A percentile compares a stretch with the other conserved stretches of the same genome.
phyloP scores from a whole-genome alignment of 2,888 invertebrate species.

The Lypha dubia region DNA sequence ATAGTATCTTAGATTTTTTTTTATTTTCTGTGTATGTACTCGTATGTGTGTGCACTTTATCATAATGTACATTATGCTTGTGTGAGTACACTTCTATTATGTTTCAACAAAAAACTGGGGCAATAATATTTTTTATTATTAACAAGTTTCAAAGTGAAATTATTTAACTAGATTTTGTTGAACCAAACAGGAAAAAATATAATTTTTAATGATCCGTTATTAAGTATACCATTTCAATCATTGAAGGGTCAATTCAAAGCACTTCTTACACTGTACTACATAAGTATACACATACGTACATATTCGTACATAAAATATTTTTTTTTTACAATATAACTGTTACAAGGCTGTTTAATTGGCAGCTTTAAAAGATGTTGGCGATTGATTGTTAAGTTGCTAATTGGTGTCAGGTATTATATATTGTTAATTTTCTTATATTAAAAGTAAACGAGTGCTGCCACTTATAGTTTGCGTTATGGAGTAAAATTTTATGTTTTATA shows the following conservation, averaged over 20 bases:
- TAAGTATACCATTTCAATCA: constrained; percentile 42
- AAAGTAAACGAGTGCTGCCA: neutral
- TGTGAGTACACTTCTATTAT: constrained; percentile 18
- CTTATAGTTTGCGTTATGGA: too few relatives aligned
- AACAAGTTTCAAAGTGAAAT: constrained; percentile 49
- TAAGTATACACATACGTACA: too few relatives aligned
- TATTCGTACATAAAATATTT: too few relatives aligned
- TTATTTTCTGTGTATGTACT: too few relatives aligned
- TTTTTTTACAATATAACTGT: constrained; percentile 34
- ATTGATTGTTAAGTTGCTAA: constrained; percentile 7
- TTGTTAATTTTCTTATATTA: neutral
- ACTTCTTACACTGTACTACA: constrained; percentile 31
- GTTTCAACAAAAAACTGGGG: constrained; percentile 37
- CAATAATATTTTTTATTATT: constrained; percentile 37
- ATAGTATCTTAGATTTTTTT: too few relatives aligned
- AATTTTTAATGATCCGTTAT: constrained; percentile 31
- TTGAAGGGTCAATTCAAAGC: constrained; percentile 54
- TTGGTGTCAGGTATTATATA: constrained; percentile 4
- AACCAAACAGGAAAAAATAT: constrained; percentile 12
- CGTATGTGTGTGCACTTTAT: too few relatives aligned
- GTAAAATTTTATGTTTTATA: neutral
- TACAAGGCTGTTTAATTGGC: constrained; percentile 44
- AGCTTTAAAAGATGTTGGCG: constrained; percentile 12
- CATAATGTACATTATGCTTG: constrained; percentile 26
- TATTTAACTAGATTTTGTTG: constrained; percentile 35